Percentiles rank a stretch among this genome's conserved stretches.
Evolutionary conservation across 2,797 vertebrate species (phyloP).

Genomic region (Avahi laniger): DNA sequence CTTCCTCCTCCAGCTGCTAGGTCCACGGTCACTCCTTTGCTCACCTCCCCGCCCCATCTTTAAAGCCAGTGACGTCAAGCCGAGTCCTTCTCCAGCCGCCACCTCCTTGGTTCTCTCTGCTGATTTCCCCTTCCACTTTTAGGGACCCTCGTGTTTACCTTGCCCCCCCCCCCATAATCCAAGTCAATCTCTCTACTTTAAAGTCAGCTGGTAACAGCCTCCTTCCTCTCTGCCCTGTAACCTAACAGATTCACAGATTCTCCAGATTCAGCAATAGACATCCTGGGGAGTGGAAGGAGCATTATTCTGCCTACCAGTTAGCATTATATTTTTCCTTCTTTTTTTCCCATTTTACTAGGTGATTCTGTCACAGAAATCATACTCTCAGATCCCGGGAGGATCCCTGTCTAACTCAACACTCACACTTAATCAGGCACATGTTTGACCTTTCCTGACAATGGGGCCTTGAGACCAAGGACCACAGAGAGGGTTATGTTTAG

Average conservation of each 20-base stretch:
- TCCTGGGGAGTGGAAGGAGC: background rate
- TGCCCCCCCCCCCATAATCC: background rate
- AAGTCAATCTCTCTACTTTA: background rate
- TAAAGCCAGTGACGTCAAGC: background rate
- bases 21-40: background rate
- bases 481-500: background rate
- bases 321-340: background rate
- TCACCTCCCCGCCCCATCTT: background rate
- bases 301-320: background rate
- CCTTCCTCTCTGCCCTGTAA: background rate
- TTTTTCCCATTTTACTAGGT: background rate
- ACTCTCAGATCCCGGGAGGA: background rate
- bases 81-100: background rate
- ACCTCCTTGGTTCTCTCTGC: background rate
- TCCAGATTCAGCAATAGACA: background rate
- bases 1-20: background rate
- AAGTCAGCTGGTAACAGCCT: background rate
- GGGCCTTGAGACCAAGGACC: background rate
- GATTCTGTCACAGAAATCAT: background rate
- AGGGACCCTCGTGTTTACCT: background rate
- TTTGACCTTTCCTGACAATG: background rate
- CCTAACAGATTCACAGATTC: background rate
- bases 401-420: background rate
- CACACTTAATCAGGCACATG: background rate
- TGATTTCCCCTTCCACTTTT: background rate